Evolutionary conservation across 2,797 vertebrate genomes (phyloP).

Genomic region (Cynodonichthys magdalenae): DNA sequence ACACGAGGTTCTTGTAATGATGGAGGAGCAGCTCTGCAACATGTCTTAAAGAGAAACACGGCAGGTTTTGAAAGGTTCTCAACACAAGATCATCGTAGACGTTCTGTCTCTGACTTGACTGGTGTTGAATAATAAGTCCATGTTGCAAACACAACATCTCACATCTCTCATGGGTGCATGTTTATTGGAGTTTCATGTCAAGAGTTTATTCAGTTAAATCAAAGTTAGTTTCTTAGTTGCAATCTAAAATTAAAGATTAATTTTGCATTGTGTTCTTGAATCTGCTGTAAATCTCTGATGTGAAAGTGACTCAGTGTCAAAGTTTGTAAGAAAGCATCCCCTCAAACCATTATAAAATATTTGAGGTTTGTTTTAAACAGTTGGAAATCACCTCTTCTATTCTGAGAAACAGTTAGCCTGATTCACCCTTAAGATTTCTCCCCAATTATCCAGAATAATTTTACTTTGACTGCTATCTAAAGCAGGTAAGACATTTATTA

Average conservation of each 20-base stretch:
- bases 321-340: too few species aligned
- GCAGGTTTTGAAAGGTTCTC: conserved; percentile 31
- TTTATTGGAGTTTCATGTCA: too few species aligned
- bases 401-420: background rate
- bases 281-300: background rate
- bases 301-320: too few species aligned
- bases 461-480: background rate
- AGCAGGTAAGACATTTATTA: background rate
- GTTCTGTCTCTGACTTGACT: conserved; percentile 23
- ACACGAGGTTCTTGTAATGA: conserved; percentile 39
- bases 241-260: background rate
- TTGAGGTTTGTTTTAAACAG: too few species aligned
- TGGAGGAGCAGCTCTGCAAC: conserved; percentile 38
- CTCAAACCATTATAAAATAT: too few species aligned
- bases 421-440: background rate
- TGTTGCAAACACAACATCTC: conserved; percentile 22
- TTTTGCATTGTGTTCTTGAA: conserved; percentile 1
- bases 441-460: background rate
- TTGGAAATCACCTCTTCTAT: too few species aligned
- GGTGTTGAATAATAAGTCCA: conserved; percentile 22
- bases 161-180: background rate
- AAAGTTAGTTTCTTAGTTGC: background rate
- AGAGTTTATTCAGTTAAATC: background rate
- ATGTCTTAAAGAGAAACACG: conserved; percentile 40
- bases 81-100: conserved; percentile 32